A percentile compares a stretch with the other conserved stretches of the same genome.
phyloP scores from a whole-genome alignment of 2,113 vertebrate species.

The Atractosteus spatula region DNA sequence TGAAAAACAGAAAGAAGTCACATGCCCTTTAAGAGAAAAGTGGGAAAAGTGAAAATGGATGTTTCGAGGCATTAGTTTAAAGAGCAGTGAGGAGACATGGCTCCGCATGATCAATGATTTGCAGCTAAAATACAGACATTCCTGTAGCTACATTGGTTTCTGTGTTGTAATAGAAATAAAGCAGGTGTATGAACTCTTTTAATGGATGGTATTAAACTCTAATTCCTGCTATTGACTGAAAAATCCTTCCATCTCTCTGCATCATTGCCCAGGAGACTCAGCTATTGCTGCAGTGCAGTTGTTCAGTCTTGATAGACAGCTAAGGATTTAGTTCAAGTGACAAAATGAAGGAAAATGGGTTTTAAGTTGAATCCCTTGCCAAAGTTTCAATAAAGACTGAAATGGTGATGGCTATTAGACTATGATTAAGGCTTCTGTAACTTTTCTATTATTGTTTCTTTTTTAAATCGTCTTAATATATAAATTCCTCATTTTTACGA shows the following conservation, averaged over 20 bases:
- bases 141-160: slow-evolving; percentile 27
- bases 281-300: slow-evolving; percentile 11
- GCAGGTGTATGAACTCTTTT: slow-evolving; percentile 36
- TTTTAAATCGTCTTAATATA: not conserved
- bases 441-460: not conserved
- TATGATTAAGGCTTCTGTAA: slow-evolving; percentile 25
- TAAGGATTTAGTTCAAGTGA: slow-evolving; percentile 32
- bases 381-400: slow-evolving; percentile 32
- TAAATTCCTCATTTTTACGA: no score
- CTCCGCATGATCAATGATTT: no score
- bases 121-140: not conserved
- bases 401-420: slow-evolving; percentile 32
- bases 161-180: slow-evolving; percentile 32
- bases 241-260: slow-evolving; percentile 46
- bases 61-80: no score
- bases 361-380: slow-evolving; percentile 36
- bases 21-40: no score
- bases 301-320: slow-evolving; percentile 47
- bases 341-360: slow-evolving; percentile 32
- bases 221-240: slow-evolving; percentile 58
- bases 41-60: no score
- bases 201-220: slow-evolving; percentile 50
- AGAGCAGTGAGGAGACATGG: no score
- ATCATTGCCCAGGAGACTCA: slow-evolving; percentile 36
- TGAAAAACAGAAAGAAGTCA: no score